Evolutionary conservation across 2,797 vertebrate genomes (phyloP), one percentile per base, ranked within the genome.

Genomic region (Amblyraja radiata): DNA sequence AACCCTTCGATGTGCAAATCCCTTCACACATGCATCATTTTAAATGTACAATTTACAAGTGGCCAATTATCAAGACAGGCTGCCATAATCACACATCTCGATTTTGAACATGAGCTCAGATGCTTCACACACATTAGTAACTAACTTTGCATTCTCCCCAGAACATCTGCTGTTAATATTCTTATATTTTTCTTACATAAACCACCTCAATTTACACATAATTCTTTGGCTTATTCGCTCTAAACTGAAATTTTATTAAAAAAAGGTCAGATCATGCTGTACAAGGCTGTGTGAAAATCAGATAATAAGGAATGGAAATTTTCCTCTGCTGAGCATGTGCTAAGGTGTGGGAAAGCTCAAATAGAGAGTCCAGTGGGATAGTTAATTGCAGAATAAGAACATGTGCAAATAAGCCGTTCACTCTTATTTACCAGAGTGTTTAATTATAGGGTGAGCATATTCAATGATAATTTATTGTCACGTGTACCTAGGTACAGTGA

Each of bases 41-140:
- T n/a, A 61, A 61, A 84, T 61, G 14, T 84, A 84, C 81, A 61
- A 61, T 84, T 61, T 84, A 58, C 81, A 84, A 84, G 81, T 79
- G 36, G 58, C 81, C 54, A 84, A 84, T 61, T 84, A 84, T 84
- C 81, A n/a, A 58, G 25, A 61, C 54, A 61, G 25, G 13, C 81
- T 61, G 54, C 4, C 14, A 58, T 79, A 79, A 84, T 84, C 54
- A 61, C 54, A n/a, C 54, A 13, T 61, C 54, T 28, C 58, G 81
- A n/a, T 28, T 14, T 84, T 61, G 81, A 84, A 61, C 54, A n/a
- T 84, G 81, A 84, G 25, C 81, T 84, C 23, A 58, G 25, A 84
- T 13, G 28, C 25, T 11, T 25, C 25, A 58, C 54, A 61, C 28
- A 84, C 54, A 84, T 84, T 84, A 61, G 54, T 84, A 61, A 84